Conservation (phyloP, 2,888 invertebrate genomes). For the Archips crataeganus region DNA sequence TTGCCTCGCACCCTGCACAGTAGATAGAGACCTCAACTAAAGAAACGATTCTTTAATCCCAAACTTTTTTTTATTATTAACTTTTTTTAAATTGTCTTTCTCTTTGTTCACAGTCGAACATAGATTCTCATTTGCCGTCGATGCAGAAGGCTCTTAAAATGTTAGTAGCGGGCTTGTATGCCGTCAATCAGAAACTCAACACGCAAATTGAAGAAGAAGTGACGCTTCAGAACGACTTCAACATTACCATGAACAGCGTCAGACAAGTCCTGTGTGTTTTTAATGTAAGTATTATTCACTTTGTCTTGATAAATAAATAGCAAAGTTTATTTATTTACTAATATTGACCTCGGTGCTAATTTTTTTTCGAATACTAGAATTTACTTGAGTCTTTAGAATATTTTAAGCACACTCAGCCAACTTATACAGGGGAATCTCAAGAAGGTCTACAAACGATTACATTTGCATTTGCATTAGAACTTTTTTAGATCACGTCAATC, state of each 20-base stretch:
- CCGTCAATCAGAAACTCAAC: constrained; percentile 86
- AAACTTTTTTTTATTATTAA: neutral
- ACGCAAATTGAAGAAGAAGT: constrained; percentile 65
- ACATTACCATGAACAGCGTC: constrained; percentile 85
- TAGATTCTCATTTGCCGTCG: constrained; percentile 79
- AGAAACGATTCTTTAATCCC: too few relatives aligned
- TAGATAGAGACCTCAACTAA: too few relatives aligned
- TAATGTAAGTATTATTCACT: constrained; percentile 75
- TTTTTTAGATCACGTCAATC: too few relatives aligned
- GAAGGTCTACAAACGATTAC: too few relatives aligned
- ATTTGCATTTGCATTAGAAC: too few relatives aligned
- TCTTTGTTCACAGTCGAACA: constrained; percentile 65
- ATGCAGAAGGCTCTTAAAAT: constrained; percentile 89
- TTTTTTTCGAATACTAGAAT: too few relatives aligned
- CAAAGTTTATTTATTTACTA: neutral
- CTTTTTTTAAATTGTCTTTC: constrained; percentile 13
- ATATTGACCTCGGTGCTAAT: neutral
- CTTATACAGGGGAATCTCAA: too few relatives aligned
- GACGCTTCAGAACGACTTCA: constrained; percentile 78
- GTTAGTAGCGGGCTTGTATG: constrained; percentile 89
- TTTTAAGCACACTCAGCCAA: too few relatives aligned
- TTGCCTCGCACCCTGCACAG: too few relatives aligned
- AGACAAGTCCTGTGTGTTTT: constrained; percentile 89
- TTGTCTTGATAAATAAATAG: neutral
- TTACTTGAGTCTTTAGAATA: too few relatives aligned